phyloP scores from a whole-genome alignment of 2,888 invertebrate species.

The Habroteleia sp. region DNA sequence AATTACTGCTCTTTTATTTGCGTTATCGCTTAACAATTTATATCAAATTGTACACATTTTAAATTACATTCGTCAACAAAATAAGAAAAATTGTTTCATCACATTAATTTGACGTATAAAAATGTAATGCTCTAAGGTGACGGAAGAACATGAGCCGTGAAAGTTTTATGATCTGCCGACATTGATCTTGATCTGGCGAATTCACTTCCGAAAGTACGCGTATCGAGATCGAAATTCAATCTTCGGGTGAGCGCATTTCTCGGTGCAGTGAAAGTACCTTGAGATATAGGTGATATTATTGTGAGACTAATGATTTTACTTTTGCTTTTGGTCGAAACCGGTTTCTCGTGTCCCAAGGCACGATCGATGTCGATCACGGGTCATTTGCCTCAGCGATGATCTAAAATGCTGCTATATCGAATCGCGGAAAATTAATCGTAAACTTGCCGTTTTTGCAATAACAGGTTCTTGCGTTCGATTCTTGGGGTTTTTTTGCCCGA shows the following conservation, averaged over 20 bases:
- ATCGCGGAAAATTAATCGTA: constrained; percentile 53
- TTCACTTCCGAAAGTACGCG: constrained; percentile 37
- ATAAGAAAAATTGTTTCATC: no score
- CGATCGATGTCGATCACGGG: constrained; percentile 48
- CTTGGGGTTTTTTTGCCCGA: constrained; percentile 22
- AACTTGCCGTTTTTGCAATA: constrained; percentile 26
- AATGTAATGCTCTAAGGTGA: constrained; percentile 11
- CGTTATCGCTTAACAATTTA: no score
- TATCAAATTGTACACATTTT: no score
- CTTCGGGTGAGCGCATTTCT: constrained; percentile 38
- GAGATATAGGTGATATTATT: constrained; percentile 66
- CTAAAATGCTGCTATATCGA: constrained; percentile 36
- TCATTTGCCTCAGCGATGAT: constrained; percentile 52
- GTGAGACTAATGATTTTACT: constrained; percentile 71
- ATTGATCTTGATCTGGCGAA: constrained; percentile 56
- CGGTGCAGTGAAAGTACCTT: constrained; percentile 71
- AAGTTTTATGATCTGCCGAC: constrained; percentile 57
- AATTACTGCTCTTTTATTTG: no score
- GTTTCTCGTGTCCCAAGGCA: constrained; percentile 48
- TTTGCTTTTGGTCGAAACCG: constrained; percentile 72
- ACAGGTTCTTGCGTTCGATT: constrained; percentile 22
- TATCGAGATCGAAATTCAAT: constrained; percentile 45
- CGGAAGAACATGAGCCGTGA: constrained; percentile 43
- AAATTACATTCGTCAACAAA: no score
- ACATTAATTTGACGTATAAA: not conserved